Evolutionary conservation across 2,888 invertebrate genomes (phyloP), one percentile per base, ranked within the genome.

Genomic region (Caenorhabditis angaria): DNA sequence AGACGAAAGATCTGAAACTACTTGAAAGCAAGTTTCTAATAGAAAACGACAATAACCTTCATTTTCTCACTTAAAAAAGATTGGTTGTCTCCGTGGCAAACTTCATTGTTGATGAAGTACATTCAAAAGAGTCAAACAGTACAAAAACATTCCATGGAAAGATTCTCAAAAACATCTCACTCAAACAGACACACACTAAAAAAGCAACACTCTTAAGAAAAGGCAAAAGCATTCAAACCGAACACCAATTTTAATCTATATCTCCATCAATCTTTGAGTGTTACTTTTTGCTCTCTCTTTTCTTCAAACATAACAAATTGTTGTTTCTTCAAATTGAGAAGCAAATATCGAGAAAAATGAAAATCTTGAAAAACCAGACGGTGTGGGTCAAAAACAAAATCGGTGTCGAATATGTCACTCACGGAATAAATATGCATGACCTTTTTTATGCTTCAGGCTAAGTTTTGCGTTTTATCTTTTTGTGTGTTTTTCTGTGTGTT

Each of bases 171-270:
- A 41, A 14, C n/a, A 14, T 10, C 10, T 18, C 10, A 41, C 2
- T 41, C 14, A 41, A 41, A 41, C 3, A 10, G 14, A 41, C 10
- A 41, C 41, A 18, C 41, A 14, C n/a, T n/a, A 41, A 41, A 41
- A 41, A 41, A 12, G 41, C 41, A 41, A 41, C 41, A 41, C 14
- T 12, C 41, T 18, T 41, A 41, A 41, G 18, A 41, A 41, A 41
- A 41, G 18, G 41, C 10, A 14, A 18, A 41, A 14, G 41, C 10
- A 41, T 3, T 18, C 41, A 14, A 41, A 41, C 41, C 41, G 41
- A 41, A 41, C 41, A 41, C 41, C 41, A 41, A 41, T 41, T 41
- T 41, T 41, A 41, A 41, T 41, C 41, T 41, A 41, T 41, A 41
- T 41, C 41, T 41, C 41, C 41, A 41, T 41, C 41, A 41, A 41